These are phyloP conservation scores for Pipistrellus nathusii DNA, from an alignment of 2,797 vertebrate genomes.

Conservation along the genomic window DNA sequence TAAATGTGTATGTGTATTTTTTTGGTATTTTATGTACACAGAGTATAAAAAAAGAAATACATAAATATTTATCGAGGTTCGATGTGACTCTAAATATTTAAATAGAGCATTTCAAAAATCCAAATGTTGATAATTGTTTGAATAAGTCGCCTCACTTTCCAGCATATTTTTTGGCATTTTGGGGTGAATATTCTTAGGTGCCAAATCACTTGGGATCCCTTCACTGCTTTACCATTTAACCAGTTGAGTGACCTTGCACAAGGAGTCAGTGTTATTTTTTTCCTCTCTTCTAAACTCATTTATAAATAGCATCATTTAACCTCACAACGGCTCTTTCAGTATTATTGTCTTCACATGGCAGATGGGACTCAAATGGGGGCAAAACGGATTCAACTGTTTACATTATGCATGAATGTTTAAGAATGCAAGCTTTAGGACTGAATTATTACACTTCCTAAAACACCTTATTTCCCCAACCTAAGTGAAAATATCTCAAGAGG, in stretches of 20 bases:
- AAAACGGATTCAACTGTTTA: background rate
- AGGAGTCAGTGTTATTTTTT: background rate
- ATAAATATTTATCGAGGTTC: conserved; percentile 5
- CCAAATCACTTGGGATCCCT: background rate
- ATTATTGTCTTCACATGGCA: background rate
- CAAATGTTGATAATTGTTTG: background rate
- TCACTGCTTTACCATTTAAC: background rate
- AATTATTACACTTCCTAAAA: background rate
- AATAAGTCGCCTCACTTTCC: background rate
- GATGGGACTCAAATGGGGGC: background rate
- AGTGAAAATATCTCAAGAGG: background rate
- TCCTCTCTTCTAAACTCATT: background rate
- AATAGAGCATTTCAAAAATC: background rate
- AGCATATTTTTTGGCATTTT: background rate
- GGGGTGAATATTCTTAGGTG: background rate
- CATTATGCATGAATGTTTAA: background rate
- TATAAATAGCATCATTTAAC: background rate
- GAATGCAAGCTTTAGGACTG: background rate
- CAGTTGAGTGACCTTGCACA: background rate
- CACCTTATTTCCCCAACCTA: background rate
- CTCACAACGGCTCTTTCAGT: background rate
- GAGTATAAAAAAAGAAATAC: background rate
- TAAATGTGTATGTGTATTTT: background rate
- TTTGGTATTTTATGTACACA: background rate
- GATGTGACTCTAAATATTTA: background rate